Evolutionary conservation across 2,113 vertebrate species (phyloP), one percentile per base, ranked within the genome.

Genomic region (Actenoides lindsayi): DNA sequence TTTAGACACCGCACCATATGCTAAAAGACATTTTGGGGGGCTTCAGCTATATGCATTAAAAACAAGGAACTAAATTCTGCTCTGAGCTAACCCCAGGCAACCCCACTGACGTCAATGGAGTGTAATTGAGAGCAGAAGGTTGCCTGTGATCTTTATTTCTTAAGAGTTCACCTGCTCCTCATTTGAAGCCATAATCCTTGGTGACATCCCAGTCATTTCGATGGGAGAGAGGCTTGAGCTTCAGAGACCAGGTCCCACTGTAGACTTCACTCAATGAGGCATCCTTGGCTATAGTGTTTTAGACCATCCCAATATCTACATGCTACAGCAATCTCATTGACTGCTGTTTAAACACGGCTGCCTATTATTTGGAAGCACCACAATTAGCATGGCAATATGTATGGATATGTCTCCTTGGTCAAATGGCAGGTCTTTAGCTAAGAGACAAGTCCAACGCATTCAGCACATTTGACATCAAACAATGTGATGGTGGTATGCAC

Each of bases 121-220:
- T 94, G 96, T 95, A 97, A 95, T 88, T 90, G 96, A 96, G 96
- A 97, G 93, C 85, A 96, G 83, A 94, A 96, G 19, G 65, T 68
- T 92, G 90, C 69, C 96, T 97, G 92, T 97, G 96, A 95, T 96
- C 95, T 96, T 92, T 83, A 89, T 97, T 94, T 92, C 96, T 90
- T 78, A 78, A 68, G 83, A 86, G 93, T 93, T 96, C 93, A 96
- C 93, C 94, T 97, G 96, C 93, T 97, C 69, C 88, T 89, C 69
- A 71, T 94, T 94, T 97, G 93, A 97, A 96, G 93, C 76, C 48
- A 64, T 96, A 97, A 96, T 96, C 93, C 95, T 92, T 90, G 88
- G 95, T 96, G 96, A 96, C 95, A 97, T 93, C 95, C 79, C 42
- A 87, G 53, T 44, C 60, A 92, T 92, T 82, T 93, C 85, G 48